These are phyloP conservation scores for Smittia aterrima DNA, from an alignment of 2,888 invertebrate genomes.

Conservation along the genomic window DNA sequence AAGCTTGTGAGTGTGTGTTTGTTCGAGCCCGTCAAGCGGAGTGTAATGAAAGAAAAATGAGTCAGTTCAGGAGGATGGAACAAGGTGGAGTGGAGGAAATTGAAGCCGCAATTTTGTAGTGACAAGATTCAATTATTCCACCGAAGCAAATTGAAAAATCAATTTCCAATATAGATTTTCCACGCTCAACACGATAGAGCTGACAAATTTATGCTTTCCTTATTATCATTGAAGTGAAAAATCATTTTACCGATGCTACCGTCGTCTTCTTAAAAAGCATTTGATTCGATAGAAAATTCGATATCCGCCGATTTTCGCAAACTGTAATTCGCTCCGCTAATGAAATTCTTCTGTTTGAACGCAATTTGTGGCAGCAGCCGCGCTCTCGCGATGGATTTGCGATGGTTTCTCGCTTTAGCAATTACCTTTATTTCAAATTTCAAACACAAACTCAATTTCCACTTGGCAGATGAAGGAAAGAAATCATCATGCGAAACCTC, in stretches of 20 bases:
- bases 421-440: too few relatives aligned
- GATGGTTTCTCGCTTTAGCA: too few relatives aligned
- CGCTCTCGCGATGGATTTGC: too few relatives aligned
- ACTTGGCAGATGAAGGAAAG: too few relatives aligned
- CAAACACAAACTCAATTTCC: too few relatives aligned
- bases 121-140: constrained; percentile 35
- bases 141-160: constrained; percentile 20
- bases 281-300: not conserved
- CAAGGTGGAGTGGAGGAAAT: constrained; percentile 25
- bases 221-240: constrained; percentile 8
- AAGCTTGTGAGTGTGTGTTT: not conserved
- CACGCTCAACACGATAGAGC: not conserved
- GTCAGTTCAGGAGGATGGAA: not conserved
- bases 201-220: not conserved
- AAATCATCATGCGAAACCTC: not conserved
- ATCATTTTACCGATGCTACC: not conserved
- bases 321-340: not conserved
- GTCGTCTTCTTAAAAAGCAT: not conserved
- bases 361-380: too few relatives aligned
- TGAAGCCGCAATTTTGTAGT: constrained; percentile 36
- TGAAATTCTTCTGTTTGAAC: not conserved
- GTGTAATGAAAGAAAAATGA: not conserved
- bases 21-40: not conserved
- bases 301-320: not conserved
- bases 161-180: constrained; percentile 15